A percentile compares a stretch with the other conserved stretches of the same genome.
These are phyloP conservation scores for Arenaria interpres DNA, from an alignment of 2,113 vertebrate genomes.

Conservation along the genomic window DNA sequence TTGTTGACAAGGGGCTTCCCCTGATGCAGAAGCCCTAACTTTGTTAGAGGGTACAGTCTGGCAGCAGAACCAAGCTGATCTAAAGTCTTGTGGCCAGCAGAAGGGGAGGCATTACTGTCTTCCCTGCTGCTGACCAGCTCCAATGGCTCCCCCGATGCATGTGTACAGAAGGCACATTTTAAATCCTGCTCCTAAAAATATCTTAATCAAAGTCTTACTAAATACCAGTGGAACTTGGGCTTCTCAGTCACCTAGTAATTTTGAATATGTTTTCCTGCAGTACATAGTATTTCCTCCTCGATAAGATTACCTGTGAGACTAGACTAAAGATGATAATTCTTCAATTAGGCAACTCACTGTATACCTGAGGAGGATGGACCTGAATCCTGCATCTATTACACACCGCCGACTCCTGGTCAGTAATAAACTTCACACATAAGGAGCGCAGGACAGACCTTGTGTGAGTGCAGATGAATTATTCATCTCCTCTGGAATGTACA, in stretches of 20 bases:
- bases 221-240: background rate
- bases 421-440: background rate
- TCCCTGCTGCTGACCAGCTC: background rate
- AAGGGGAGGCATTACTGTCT: background rate
- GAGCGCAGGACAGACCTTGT: background rate
- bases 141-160: accelerated
- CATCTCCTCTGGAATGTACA: background rate
- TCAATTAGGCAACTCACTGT: background rate
- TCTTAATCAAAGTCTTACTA: background rate
- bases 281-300: background rate
- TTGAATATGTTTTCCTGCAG: background rate
- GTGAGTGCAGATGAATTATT: background rate
- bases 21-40: background rate
- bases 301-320: background rate
- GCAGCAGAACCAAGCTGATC: background rate
- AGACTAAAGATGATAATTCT: background rate
- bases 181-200: background rate
- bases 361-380: background rate
- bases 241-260: background rate
- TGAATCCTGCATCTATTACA: background rate
- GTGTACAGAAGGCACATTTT: background rate
- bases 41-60: background rate
- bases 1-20: background rate
- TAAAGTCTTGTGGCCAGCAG: background rate
- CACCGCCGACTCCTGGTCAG: background rate